These are phyloP conservation scores for Crotophaga sulcirostris DNA, from an alignment of 2,113 vertebrate species.

Conservation along the genomic window DNA sequence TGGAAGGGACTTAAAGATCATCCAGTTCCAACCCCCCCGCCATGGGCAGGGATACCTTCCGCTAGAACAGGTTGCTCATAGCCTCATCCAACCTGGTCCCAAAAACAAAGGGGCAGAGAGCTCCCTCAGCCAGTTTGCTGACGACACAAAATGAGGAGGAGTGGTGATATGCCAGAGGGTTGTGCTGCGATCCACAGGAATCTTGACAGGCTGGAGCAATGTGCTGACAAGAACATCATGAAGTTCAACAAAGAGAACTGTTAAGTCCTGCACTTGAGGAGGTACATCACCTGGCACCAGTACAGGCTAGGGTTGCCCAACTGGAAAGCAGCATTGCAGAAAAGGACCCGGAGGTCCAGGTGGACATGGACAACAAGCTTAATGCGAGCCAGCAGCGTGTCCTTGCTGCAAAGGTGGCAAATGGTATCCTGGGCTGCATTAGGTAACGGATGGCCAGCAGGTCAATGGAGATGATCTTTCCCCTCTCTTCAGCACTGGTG, in stretches of 20 bases:
- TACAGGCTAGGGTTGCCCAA: background rate
- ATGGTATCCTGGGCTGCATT: background rate
- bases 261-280: background rate
- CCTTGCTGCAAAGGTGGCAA: rapidly evolving
- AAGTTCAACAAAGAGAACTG: background rate
- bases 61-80: too few species aligned
- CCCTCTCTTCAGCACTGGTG: background rate
- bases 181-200: background rate
- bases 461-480: background rate
- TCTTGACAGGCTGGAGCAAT: background rate
- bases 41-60: too few species aligned
- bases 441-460: background rate
- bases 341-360: background rate
- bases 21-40: too few species aligned
- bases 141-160: background rate
- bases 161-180: background rate
- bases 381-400: background rate
- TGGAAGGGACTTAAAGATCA: too few species aligned
- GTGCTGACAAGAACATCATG: background rate
- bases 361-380: background rate
- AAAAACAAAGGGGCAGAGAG: background rate
- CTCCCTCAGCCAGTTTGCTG: background rate
- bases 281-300: background rate
- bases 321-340: background rate
- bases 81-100: too few species aligned